These are phyloP conservation scores for Cyclargus thomasi DNA, from an alignment of 1,140 invertebrate genomes.

Conservation along the genomic window DNA sequence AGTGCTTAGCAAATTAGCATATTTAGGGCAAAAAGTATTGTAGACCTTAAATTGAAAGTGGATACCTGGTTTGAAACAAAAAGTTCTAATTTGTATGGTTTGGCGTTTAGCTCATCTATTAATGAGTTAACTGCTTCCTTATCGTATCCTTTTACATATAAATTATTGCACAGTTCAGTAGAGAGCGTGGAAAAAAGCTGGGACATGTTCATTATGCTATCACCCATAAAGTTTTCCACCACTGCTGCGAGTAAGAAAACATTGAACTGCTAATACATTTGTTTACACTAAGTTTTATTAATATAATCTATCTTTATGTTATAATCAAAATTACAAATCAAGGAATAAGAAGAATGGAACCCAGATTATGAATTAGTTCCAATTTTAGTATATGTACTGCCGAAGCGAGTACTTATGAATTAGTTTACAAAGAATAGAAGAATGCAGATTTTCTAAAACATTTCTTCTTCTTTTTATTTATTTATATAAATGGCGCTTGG, in stretches of 20 bases:
- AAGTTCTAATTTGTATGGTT: slow-evolving; percentile 50
- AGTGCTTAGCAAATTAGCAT: background rate
- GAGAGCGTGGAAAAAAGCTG: slow-evolving; percentile 46
- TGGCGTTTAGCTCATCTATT: slow-evolving; percentile 57
- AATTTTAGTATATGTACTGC: too few species aligned
- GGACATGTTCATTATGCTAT: slow-evolving; percentile 24
- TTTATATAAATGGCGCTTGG: too few species aligned
- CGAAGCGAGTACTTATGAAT: too few species aligned
- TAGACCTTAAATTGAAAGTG: background rate
- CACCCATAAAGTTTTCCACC: background rate
- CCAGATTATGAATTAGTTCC: too few species aligned
- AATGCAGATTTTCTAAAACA: too few species aligned
- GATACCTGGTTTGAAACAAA: slow-evolving; percentile 54
- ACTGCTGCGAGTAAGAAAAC: background rate
- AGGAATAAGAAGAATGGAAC: too few species aligned
- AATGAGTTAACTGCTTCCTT: slow-evolving; percentile 46
- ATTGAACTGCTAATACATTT: background rate
- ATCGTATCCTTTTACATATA: slow-evolving; percentile 47
- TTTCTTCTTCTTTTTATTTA: too few species aligned
- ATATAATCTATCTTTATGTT: too few species aligned
- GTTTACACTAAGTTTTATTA: too few species aligned
- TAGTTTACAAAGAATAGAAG: too few species aligned
- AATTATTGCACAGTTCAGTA: slow-evolving; percentile 48
- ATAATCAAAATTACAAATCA: too few species aligned
- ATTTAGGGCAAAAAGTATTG: background rate